These are phyloP conservation scores for Acrobasis suavella DNA, from an alignment of 2,888 invertebrate genomes.

Conservation along the genomic window DNA sequence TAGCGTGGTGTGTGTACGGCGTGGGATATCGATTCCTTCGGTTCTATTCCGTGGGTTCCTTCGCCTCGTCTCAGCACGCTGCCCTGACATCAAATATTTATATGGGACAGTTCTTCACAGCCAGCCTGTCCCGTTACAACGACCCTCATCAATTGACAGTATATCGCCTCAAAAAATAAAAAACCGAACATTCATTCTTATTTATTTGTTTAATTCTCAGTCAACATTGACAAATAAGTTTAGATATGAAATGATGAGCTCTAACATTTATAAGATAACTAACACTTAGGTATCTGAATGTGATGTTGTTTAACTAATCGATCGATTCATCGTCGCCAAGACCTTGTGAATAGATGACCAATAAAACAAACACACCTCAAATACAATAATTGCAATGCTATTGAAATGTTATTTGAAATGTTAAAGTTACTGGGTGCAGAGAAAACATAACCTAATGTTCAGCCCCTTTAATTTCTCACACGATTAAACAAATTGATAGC, in stretches of 20 bases:
- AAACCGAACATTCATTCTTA: background rate
- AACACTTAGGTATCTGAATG: no score
- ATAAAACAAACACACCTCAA: no score
- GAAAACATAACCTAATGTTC: no score
- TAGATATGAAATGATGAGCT: no score
- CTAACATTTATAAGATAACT: no score
- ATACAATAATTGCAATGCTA: no score
- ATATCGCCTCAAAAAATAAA: background rate
- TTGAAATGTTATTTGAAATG: no score
- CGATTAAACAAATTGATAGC: background rate
- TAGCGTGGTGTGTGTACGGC: constrained; percentile 49
- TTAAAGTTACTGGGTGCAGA: no score
- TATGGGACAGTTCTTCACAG: constrained; percentile 45
- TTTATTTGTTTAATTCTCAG: background rate
- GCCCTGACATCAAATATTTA: constrained; percentile 63
- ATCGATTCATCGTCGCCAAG: no score
- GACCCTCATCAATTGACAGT: constrained; percentile 55
- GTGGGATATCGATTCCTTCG: constrained; percentile 58
- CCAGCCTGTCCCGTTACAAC: constrained; percentile 24
- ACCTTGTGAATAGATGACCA: no score
- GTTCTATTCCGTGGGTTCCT: constrained; percentile 35
- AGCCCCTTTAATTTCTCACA: background rate
- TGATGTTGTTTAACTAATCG: no score
- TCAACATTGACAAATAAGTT: no score
- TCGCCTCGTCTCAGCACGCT: constrained; percentile 38